phyloP scores from a whole-genome alignment of 2,888 invertebrate species.

The Chrysomela aeneicollis region DNA sequence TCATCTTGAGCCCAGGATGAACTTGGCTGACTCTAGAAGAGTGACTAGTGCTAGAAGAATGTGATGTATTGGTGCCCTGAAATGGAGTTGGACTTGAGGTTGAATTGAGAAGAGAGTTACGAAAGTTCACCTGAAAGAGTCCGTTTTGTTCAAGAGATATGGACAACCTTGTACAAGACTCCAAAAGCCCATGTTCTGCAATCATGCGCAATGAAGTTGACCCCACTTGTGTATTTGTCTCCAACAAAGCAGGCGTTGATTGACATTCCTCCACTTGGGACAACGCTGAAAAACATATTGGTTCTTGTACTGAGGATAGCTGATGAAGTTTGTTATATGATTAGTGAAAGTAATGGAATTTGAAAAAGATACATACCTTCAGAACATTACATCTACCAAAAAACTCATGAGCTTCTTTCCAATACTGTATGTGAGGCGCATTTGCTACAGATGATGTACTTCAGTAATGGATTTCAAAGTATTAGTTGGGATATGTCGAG shows the following conservation, averaged over 20 bases:
- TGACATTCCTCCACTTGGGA: slow-evolving; percentile 90
- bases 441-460: background rate
- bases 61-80: slow-evolving; percentile 66
- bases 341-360: slow-evolving; percentile 1
- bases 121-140: slow-evolving; percentile 69
- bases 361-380: slow-evolving; percentile 28
- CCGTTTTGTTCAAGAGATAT: slow-evolving; percentile 87
- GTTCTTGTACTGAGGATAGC: slow-evolving; percentile 28
- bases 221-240: slow-evolving; percentile 68
- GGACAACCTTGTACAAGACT: slow-evolving; percentile 86
- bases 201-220: slow-evolving; percentile 80
- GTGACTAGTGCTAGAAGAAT: slow-evolving; percentile 77
- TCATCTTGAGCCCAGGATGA: slow-evolving; percentile 76
- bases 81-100: slow-evolving; percentile 17
- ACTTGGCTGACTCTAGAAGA: slow-evolving; percentile 69
- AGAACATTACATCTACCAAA: background rate
- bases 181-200: slow-evolving; percentile 84
- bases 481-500: too few relatives aligned
- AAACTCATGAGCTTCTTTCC: background rate
- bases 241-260: slow-evolving; percentile 84
- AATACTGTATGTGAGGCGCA: background rate
- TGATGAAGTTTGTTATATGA: background rate
- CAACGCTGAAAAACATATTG: slow-evolving; percentile 66
- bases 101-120: background rate
- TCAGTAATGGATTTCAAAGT: background rate